Percentiles rank a stretch among this genome's conserved stretches.
phyloP scores from a whole-genome alignment of 2,888 invertebrate species.

The Ditylenchus weischeri region DNA sequence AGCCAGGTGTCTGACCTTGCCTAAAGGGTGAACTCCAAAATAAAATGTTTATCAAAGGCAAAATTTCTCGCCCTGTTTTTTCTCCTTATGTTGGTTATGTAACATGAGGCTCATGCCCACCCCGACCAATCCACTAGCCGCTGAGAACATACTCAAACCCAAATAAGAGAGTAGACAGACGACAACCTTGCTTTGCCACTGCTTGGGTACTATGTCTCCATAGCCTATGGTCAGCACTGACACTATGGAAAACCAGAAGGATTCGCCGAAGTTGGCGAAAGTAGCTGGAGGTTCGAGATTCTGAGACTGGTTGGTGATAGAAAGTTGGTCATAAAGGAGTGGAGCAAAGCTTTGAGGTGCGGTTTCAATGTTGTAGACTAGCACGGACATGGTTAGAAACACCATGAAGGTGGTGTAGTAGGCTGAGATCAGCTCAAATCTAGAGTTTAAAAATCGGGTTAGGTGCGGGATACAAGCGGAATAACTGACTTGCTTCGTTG shows the following conservation, averaged over 20 bases:
- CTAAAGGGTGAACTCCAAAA: too few species aligned
- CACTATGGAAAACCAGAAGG: slow-evolving; percentile 52
- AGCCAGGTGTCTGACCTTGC: slow-evolving; percentile 41
- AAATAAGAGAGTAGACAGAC: slow-evolving; percentile 47
- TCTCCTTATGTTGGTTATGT: slow-evolving; percentile 46
- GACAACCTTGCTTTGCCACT: slow-evolving; percentile 45
- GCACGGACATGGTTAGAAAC: slow-evolving; percentile 38
- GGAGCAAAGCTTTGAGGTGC: neutral
- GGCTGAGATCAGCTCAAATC: slow-evolving; percentile 42
- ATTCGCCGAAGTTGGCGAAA: slow-evolving; percentile 38
- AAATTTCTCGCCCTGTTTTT: slow-evolving; percentile 29
- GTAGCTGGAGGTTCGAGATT: slow-evolving; percentile 10
- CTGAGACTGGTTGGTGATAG: neutral
- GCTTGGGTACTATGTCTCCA: slow-evolving; percentile 48
- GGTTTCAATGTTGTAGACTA: slow-evolving; percentile 41
- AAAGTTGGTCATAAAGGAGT: neutral
- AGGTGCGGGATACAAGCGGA: too few species aligned
- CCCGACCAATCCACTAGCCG: slow-evolving; percentile 49
- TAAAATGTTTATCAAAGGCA: too few species aligned
- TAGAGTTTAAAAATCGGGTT: neutral
- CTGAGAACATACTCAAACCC: slow-evolving; percentile 46
- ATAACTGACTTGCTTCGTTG: slow-evolving; percentile 26
- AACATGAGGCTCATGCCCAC: slow-evolving; percentile 51
- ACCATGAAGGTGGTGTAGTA: slow-evolving; percentile 48
- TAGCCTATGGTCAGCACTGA: slow-evolving; percentile 46